Evolutionary conservation across 2,113 vertebrate genomes (phyloP).

Genomic region (Thunnus thynnus): DNA sequence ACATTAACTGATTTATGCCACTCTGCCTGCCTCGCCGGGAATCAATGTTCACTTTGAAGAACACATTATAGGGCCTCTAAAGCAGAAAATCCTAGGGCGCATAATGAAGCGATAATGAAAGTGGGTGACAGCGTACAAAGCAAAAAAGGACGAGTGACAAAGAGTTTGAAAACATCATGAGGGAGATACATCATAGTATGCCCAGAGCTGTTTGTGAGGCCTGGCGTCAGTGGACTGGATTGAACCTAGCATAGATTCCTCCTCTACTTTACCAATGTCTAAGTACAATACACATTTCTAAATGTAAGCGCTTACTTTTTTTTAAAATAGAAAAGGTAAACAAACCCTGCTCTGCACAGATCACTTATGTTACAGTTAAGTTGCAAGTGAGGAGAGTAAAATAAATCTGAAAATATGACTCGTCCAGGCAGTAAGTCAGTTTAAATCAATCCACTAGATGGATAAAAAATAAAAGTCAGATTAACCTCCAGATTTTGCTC

Average conservation of each 20-base stretch:
- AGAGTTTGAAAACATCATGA: constrained; percentile 31
- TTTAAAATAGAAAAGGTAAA: not conserved
- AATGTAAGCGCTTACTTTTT: not conserved
- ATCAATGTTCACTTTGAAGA: constrained; percentile 68
- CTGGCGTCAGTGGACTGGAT: not conserved
- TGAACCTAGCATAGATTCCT: constrained; percentile 6
- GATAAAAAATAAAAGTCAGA: not conserved
- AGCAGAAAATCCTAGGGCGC: constrained; percentile 33
- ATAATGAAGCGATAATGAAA: constrained; percentile 70
- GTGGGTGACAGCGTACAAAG: constrained; percentile 49
- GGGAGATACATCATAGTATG: not conserved
- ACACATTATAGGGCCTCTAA: constrained; percentile 50
- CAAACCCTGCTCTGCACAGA: not conserved
- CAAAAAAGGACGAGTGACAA: constrained; percentile 8
- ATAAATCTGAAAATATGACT: not conserved
- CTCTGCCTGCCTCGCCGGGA: constrained; percentile 32
- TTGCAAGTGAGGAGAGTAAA: not conserved
- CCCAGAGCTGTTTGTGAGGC: constrained; percentile 25
- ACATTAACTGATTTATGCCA: constrained; percentile 57
- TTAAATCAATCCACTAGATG: not conserved
- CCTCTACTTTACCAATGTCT: not conserved
- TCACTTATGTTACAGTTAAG: not conserved
- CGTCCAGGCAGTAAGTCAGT: not conserved
- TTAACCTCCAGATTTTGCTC: not conserved
- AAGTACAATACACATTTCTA: not conserved